Base-by-base conservation (phyloP, 1,140 invertebrate genomes). In the Drosophila oshimai region DNA sequence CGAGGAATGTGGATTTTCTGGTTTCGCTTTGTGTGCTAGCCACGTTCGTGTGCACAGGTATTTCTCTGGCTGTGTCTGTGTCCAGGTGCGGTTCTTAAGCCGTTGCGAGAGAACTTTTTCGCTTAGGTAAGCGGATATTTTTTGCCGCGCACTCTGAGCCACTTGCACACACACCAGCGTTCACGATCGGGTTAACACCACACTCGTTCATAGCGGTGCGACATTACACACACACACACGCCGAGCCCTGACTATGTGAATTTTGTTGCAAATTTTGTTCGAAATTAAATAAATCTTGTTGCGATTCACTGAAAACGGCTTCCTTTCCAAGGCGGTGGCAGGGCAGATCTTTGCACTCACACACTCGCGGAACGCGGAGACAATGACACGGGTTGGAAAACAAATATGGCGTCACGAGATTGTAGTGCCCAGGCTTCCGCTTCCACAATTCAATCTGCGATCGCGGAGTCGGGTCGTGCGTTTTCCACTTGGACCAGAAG, bases 1-100 rank as follows among this genome's bases (percentile, higher is more conserved):
- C 64, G 46, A 84, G 58, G 77, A 90, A 86, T 86, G 88, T 89
- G 71, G 89, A 89, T 74, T 86, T 90, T 90, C 89, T 90, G 84
- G 89, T 90, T 90, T 90, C 49, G 71, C 74, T 90, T 88, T 89
- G 57, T 89, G 31, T 89, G 72, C 80, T 71, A 69, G 64, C 71
- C 58, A 69, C 64, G 76, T 80, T 37, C 62, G 49, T 65, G 47
- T 39, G 36, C 26, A 62, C 41, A 51, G 20, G 54, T 57, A 47
- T 61, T 31, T 50, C 26, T 60, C 22, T 36, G 47, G 34, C 17
- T 58, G 51, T 69, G 13, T 65, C 31, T 67, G 39, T 62, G 55
- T 53, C 12, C 54, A 60, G 65, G 78, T 73, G 57, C 49, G 29
- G 60, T 79, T 89, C 71, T 79, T 76, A 61, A 69, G 74, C 61